Base-by-base conservation (phyloP, 1,140 invertebrate genomes). In the Pseudomyrmex pallidus region DNA sequence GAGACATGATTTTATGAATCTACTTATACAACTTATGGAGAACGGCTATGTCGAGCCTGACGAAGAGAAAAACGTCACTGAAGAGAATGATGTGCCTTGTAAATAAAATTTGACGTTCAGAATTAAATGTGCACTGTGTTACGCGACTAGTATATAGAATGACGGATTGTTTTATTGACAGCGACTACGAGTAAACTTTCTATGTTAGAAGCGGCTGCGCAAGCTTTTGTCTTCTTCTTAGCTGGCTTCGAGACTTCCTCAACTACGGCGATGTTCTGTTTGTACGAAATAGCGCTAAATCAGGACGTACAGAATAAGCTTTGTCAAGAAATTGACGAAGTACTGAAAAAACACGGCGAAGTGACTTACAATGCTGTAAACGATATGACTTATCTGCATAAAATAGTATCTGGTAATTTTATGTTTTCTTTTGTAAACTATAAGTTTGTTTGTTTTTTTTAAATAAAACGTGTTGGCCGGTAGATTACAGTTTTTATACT, bases 181-280 rank as follows among this genome's bases (percentile, higher is more conserved):
- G 2, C 0, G 50, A 8, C 12, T 10, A 22, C 50, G 12, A 74
- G 25, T 62, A 88, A 80, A 57, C 56, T 77, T 10, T 64, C 61
- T 3, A 72, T 83, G 35, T 0, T 35, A 0, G 82, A 88, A 35
- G 88, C 70, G 17, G 74, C 86, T 5, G 88, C 89, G 1, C 90
- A 92, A 77, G 87, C 84, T 13, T 91, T 64, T n/a, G 74, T 90
- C 1, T 91, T 91, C 57, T 91, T 92, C 20, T 10, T 93, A 10
- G 93, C 91, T 13, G 94, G 94, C 20, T 94, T 92, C 64, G 94
- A 94, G 85, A 93, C 93, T 3, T 90, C 93, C 3, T 87, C 93
- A 0, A 85, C 91, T 0, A 89, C 90, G 7, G 87, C 89, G 0
- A 89, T 89, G 0, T 90, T 76, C 10, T 90, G 87, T 56, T 0